A percentile compares a stretch with the other conserved stretches of the same genome.
Conservation (phyloP, 2,888 invertebrate species). For the Acanthoscelides obtectus region DNA sequence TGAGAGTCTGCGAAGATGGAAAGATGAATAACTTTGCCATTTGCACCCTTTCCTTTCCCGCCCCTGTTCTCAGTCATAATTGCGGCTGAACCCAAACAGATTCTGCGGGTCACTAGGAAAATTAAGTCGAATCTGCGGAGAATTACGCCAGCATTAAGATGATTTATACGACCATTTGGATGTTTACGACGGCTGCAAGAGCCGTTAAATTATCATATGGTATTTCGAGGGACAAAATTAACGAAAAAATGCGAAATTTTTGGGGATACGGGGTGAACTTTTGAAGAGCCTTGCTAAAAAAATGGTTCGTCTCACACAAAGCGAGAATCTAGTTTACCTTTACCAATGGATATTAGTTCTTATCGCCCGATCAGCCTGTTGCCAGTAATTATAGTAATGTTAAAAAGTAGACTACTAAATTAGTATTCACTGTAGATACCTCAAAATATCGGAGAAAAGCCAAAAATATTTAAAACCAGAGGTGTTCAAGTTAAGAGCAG, state of each 20-base stretch:
- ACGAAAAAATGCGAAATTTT: not conserved
- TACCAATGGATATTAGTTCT: no score
- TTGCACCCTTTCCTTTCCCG: not conserved
- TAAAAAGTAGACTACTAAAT: no score
- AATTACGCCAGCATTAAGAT: not conserved
- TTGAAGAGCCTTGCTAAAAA: not conserved
- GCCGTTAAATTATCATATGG: not conserved
- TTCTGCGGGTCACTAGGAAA: not conserved
- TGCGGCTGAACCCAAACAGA: not conserved
- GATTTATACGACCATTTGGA: not conserved
- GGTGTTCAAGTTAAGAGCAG: no score
- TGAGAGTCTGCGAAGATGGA: no score
- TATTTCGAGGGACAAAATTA: not conserved
- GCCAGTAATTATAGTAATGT: no score
- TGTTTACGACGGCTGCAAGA: not conserved
- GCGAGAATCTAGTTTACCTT: no score
- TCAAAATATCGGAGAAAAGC: no score
- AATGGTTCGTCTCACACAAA: no score
- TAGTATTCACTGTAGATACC: no score
- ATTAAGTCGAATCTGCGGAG: not conserved
- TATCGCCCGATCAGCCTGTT: no score
- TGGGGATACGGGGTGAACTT: not conserved
- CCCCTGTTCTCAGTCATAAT: not conserved
- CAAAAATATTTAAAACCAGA: no score
- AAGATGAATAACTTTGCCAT: no score